These are phyloP conservation scores for Acrocephalus scirpaceus DNA, from an alignment of 2,797 vertebrate species.

Conservation along the genomic window DNA sequence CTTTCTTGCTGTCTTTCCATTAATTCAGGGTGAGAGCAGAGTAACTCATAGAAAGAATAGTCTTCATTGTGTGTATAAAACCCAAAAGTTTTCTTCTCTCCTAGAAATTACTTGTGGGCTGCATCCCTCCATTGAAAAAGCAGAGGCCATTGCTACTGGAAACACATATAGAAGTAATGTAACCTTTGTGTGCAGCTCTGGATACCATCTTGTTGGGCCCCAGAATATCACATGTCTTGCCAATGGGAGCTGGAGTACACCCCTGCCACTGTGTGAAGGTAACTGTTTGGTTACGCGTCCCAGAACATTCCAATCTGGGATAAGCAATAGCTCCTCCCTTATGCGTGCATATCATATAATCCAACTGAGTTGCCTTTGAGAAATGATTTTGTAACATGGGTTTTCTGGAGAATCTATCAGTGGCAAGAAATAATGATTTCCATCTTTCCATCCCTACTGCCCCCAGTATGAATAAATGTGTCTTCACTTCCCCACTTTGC, in stretches of 20 bases:
- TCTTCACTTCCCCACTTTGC: not conserved
- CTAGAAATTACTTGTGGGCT: slow-evolving; percentile 80
- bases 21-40: not conserved
- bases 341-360: not conserved
- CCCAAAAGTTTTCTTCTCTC: not conserved
- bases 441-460: not conserved
- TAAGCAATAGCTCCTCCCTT: not conserved
- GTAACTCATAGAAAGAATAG: not conserved
- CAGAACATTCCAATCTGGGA: not conserved
- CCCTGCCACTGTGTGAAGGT: slow-evolving; percentile 82
- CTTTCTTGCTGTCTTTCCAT: not conserved
- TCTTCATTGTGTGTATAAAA: not conserved
- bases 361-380: not conserved
- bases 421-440: not conserved
- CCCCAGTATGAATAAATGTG: not conserved
- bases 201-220: slow-evolving; percentile 80
- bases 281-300: not conserved
- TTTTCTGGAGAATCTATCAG: not conserved
- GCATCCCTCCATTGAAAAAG: slow-evolving; percentile 80
- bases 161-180: slow-evolving; percentile 76
- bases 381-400: not conserved
- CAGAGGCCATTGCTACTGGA: slow-evolving; percentile 71
- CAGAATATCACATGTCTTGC: slow-evolving; percentile 80
- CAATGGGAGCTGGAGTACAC: slow-evolving; percentile 85
- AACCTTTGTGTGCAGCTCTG: slow-evolving; percentile 79